phyloP scores from a whole-genome alignment of 2,888 invertebrate species.

The Hedychridium roseum region DNA sequence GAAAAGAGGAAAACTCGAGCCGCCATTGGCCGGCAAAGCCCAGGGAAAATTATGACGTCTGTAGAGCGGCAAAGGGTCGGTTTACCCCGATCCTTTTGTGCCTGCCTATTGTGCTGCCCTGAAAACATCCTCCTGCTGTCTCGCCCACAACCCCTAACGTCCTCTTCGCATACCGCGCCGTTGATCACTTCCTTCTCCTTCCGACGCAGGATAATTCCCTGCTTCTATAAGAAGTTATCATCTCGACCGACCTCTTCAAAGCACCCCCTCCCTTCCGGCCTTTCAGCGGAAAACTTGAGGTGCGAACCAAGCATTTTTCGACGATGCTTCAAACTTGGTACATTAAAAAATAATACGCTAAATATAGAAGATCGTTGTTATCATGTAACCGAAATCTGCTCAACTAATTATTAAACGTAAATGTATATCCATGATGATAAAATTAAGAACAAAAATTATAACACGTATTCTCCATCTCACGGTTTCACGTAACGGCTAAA shows the following conservation, averaged over 20 bases:
- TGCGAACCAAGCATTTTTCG: not conserved
- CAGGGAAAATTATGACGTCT: conserved; percentile 38
- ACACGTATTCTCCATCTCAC: too few relatives aligned
- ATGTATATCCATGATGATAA: too few relatives aligned
- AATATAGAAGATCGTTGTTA: too few relatives aligned
- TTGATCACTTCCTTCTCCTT: conserved; percentile 38
- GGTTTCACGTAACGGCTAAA: too few relatives aligned
- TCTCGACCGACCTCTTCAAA: too few relatives aligned
- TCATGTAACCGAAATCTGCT: too few relatives aligned
- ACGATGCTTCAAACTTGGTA: too few relatives aligned
- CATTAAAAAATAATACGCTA: too few relatives aligned
- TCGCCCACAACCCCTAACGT: conserved; percentile 12
- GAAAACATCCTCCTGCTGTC: conserved; percentile 27
- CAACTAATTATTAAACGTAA: too few relatives aligned
- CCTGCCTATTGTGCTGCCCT: conserved; percentile 37
- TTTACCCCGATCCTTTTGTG: conserved; percentile 35
- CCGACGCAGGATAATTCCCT: too few relatives aligned
- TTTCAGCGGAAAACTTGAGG: not conserved
- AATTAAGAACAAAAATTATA: too few relatives aligned
- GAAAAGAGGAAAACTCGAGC: conserved; percentile 19
- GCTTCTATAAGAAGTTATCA: too few relatives aligned
- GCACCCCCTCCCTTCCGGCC: not conserved
- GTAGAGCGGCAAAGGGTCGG: conserved; percentile 18
- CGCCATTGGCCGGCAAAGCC: conserved; percentile 23
- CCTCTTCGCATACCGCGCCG: conserved; percentile 16